Evolutionary conservation across 2,113 vertebrate species (phyloP).

Genomic region (Mastomys natalensis): DNA sequence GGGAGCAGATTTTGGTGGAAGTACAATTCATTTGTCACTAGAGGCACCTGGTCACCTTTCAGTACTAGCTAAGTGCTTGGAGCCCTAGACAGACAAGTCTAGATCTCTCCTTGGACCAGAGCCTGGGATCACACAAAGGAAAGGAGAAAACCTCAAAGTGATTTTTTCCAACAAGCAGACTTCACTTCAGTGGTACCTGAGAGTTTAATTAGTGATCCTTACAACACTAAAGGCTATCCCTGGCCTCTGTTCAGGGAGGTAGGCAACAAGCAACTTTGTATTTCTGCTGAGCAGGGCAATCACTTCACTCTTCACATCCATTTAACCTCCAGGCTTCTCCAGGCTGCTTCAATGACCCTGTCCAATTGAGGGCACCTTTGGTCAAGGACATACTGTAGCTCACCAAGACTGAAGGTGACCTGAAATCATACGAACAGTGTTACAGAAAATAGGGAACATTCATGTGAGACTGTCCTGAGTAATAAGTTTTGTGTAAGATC

Average conservation of each 20-base stretch:
- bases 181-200: not conserved
- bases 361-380: not conserved
- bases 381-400: not conserved
- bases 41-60: too few species aligned
- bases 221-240: not conserved
- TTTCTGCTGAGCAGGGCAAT: not conserved
- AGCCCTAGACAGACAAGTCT: not conserved
- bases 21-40: not conserved
- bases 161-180: not conserved
- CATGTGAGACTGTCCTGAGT: not conserved
- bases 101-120: too few species aligned
- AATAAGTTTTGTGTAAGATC: not conserved
- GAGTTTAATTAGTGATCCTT: not conserved
- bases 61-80: not conserved
- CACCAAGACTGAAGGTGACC: not conserved
- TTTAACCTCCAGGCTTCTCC: not conserved
- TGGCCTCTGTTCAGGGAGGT: not conserved
- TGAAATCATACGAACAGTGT: not conserved
- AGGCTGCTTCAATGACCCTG: not conserved
- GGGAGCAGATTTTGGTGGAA: not conserved
- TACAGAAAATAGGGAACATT: not conserved
- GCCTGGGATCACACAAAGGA: not conserved
- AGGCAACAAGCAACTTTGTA: not conserved
- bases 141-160: not conserved
- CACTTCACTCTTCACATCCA: not conserved